These are phyloP conservation scores for Aythya fuligula DNA, from an alignment of 2,797 vertebrate genomes.

Conservation along the genomic window DNA sequence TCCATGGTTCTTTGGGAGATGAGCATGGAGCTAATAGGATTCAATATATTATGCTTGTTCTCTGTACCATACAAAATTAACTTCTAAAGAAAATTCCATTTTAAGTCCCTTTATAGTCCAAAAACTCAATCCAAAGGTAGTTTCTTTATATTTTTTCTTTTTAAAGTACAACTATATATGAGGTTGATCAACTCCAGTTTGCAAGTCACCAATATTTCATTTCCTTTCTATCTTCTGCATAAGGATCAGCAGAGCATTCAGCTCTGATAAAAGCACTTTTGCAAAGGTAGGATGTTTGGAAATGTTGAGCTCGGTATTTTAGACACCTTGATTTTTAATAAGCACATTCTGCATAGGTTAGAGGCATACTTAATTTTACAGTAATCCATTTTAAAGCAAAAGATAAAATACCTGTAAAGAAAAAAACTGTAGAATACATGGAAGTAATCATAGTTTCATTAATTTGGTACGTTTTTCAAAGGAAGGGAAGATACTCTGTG, in stretches of 20 bases:
- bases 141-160: constrained; percentile 19
- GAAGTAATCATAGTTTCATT: neutral
- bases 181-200: neutral
- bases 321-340: constrained; percentile 17
- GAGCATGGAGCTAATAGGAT: neutral
- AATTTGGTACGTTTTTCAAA: neutral
- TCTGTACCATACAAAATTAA: neutral
- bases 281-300: neutral
- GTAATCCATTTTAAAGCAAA: neutral
- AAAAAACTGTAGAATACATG: neutral
- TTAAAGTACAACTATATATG: constrained; percentile 6
- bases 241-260: neutral
- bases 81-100: neutral
- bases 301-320: neutral
- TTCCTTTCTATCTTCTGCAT: constrained; percentile 1
- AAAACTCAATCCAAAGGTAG: neutral
- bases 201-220: neutral
- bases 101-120: neutral
- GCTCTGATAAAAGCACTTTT: neutral
- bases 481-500: neutral
- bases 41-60: neutral
- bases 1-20: neutral
- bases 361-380: neutral
- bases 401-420: neutral
- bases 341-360: neutral